Evolutionary conservation across 2,888 invertebrate genomes (phyloP).

Genomic region (Clusia tigrina): DNA sequence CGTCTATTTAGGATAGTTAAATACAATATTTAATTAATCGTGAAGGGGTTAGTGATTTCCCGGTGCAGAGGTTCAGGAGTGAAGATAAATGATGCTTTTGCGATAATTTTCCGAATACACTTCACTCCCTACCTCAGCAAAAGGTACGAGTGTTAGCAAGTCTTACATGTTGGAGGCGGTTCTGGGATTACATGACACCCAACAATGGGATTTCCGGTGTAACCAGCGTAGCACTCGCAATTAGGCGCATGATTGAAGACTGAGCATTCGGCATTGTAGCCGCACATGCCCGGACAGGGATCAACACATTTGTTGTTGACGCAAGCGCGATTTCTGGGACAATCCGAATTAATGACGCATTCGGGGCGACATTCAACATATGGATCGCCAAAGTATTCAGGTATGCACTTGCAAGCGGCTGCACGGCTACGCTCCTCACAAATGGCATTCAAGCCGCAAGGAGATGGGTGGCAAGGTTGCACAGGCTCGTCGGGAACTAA

Average conservation of each 20-base stretch:
- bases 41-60: neutral
- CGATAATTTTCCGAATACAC: neutral
- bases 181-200: constrained; percentile 62
- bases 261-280: constrained; percentile 77
- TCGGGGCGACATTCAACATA: constrained; percentile 74
- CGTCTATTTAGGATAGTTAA: constrained; percentile 41
- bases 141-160: neutral
- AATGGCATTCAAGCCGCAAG: constrained; percentile 74
- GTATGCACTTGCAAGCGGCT: constrained; percentile 72
- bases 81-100: neutral
- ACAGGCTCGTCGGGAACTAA: constrained; percentile 66
- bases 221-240: constrained; percentile 70
- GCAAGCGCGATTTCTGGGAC: constrained; percentile 71
- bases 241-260: constrained; percentile 74
- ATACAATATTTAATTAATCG: constrained; percentile 9
- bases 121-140: neutral
- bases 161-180: constrained; percentile 56
- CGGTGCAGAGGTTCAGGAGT: neutral
- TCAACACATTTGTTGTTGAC: constrained; percentile 81
- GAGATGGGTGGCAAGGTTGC: constrained; percentile 71
- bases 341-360: constrained; percentile 74
- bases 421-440: constrained; percentile 72
- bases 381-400: constrained; percentile 73
- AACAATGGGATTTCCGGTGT: constrained; percentile 70
- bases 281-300: constrained; percentile 86